A percentile compares a stretch with the other conserved stretches of the same genome.
Conservation (phyloP, 2,888 invertebrate species). For the Sisyra terminalis region DNA sequence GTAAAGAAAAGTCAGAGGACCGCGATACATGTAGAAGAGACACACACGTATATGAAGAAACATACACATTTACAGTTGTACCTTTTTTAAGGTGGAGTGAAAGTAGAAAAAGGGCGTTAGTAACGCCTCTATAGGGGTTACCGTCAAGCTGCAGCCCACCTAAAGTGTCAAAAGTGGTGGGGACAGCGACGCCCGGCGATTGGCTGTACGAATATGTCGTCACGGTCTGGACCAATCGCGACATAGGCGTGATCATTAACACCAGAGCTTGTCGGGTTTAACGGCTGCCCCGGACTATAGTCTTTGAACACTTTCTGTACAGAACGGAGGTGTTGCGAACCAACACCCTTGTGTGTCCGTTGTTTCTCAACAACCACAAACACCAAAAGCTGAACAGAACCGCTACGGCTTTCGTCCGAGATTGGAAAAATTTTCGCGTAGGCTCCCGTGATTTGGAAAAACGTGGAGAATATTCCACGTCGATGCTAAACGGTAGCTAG, state of each 20-base stretch:
- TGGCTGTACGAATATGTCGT: constrained; percentile 23
- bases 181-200: constrained; percentile 26
- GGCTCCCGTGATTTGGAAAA: too few species aligned
- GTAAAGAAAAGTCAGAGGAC: neutral
- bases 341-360: constrained; percentile 7
- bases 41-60: neutral
- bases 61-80: constrained; percentile 1
- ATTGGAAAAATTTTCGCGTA: neutral
- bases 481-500: too few species aligned
- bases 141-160: constrained; percentile 26
- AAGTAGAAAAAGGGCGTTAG: constrained; percentile 21
- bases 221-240: constrained; percentile 25
- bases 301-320: constrained; percentile 25
- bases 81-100: neutral
- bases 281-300: constrained; percentile 22
- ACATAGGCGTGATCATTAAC: constrained; percentile 29
- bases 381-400: constrained; percentile 2
- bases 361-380: neutral
- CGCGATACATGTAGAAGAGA: neutral
- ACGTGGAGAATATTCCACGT: too few species aligned
- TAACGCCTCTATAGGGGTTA: constrained; percentile 27
- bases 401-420: neutral
- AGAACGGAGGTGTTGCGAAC: constrained; percentile 24
- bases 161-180: constrained; percentile 28
- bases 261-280: constrained; percentile 24